Percentiles rank a stretch among this genome's conserved stretches.
phyloP scores from a whole-genome alignment of 2,797 vertebrate genomes.

The Pipistrellus kuhlii region DNA sequence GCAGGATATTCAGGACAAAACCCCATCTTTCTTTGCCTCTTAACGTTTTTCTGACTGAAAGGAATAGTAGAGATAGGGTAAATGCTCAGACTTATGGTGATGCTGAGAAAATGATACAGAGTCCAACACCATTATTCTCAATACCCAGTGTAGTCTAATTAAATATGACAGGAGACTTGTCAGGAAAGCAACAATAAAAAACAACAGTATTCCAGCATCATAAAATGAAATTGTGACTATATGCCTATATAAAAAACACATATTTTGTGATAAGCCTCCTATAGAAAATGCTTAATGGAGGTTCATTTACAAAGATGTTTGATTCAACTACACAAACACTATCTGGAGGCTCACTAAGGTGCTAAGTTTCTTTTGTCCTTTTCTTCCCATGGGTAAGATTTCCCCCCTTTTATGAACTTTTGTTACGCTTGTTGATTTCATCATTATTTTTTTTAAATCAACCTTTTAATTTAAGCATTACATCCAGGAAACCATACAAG shows the following conservation, averaged over 20 bases:
- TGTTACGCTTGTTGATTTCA: not conserved
- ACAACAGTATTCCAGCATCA: not conserved
- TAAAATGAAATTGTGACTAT: constrained; percentile 25
- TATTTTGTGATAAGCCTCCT: not conserved
- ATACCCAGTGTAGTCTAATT: not conserved
- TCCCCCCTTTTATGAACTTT: not conserved
- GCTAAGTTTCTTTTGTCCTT: not conserved
- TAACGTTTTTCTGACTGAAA: not conserved
- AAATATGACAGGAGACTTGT: constrained; percentile 43
- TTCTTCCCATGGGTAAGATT: not conserved
- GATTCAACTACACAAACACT: constrained; percentile 26
- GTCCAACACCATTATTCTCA: not conserved
- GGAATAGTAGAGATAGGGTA: not conserved
- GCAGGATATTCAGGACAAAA: not conserved
- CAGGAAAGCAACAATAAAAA: not conserved
- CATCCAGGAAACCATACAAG: constrained; percentile 51
- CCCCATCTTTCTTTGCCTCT: not conserved
- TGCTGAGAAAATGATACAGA: not conserved
- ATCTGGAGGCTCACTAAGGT: not conserved
- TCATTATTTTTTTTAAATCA: constrained; percentile 43
- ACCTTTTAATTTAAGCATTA: constrained; percentile 45
- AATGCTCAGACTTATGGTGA: not conserved
- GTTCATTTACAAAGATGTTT: not conserved
- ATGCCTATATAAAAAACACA: not conserved
- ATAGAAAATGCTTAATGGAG: not conserved